Evolutionary conservation across 2,888 invertebrate genomes (phyloP), one percentile per base, ranked within the genome.

Genomic region (Lycia hirtaria): DNA sequence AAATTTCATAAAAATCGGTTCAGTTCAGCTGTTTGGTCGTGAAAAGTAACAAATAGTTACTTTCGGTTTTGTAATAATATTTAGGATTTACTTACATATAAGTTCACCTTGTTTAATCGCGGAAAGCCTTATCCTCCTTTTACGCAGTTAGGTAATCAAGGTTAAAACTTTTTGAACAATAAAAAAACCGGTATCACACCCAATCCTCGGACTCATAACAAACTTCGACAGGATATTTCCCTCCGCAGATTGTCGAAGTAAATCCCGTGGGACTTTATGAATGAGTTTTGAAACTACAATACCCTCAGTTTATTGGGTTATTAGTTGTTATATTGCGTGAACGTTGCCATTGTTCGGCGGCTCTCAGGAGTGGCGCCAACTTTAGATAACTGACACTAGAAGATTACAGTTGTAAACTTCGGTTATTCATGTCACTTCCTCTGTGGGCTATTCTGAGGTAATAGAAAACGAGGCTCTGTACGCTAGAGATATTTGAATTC

Each of bases 291-390:
- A 60, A 69, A 71, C 68, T 70, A 71, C 73, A 78, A 76, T 73
- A 73, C 68, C 65, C 60, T 45, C 60, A 47, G 68, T 78, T 80
- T 83, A 79, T 83, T 80, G 76, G 75, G 72, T 71, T 72, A 72
- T 72, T 78, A 75, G 72, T 71, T 72, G 72, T 72, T 78, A 78
- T 76, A 81, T 78, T 79, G 78, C 72, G 73, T 75, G 69, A 75
- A 72, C 70, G 60, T 58, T 68, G 62, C 54, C 50, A 72, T 73
- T 76, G 71, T 73, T 62, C 62, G 64, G 53, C 33, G 24, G 66
- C 62, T 73, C 73, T 78, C 74, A 64, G 60, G 37, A 55, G 56
- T 74, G 82, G 81, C 85, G 81, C 81, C 83, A 73, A 66, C 51
- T 59, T 71, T 64, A 66, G 65, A 64, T 64, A 70, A 68, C 62